Percentiles rank a stretch among this genome's conserved stretches.
phyloP scores from a whole-genome alignment of 2,113 vertebrate species.

The Vimba vimba region DNA sequence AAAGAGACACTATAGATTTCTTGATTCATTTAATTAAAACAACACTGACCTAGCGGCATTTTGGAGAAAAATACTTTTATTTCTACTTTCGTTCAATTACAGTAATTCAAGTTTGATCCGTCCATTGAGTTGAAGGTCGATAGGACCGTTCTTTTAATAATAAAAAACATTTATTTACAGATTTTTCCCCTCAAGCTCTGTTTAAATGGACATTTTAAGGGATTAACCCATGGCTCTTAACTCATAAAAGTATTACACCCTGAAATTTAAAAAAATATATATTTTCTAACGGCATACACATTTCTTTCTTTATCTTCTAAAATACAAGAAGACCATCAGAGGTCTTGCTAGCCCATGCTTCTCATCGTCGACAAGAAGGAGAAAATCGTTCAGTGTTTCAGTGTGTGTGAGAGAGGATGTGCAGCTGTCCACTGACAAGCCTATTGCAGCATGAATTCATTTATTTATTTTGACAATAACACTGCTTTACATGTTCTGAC shows the following conservation, averaged over 20 bases:
- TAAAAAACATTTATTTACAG: not conserved
- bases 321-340: not conserved
- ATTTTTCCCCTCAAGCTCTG: not conserved
- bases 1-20: slow-evolving; percentile 43
- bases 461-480: no score
- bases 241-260: not conserved
- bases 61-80: slow-evolving; percentile 6
- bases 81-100: not conserved
- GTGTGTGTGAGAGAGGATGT: not conserved
- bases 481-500: not conserved
- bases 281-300: not conserved
- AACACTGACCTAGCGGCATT: not conserved
- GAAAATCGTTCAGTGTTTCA: not conserved
- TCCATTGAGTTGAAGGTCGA: slow-evolving; percentile 18
- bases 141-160: not conserved
- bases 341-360: slow-evolving; percentile 1
- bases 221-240: not conserved
- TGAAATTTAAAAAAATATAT: not conserved
- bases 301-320: not conserved
- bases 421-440: not conserved
- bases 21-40: slow-evolving; percentile 48
- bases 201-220: not conserved
- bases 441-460: no score
- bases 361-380: not conserved
- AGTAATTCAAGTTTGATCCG: slow-evolving; percentile 11